phyloP scores from a whole-genome alignment of 2,797 vertebrate genomes.

The Enteromius viviparus region DNA sequence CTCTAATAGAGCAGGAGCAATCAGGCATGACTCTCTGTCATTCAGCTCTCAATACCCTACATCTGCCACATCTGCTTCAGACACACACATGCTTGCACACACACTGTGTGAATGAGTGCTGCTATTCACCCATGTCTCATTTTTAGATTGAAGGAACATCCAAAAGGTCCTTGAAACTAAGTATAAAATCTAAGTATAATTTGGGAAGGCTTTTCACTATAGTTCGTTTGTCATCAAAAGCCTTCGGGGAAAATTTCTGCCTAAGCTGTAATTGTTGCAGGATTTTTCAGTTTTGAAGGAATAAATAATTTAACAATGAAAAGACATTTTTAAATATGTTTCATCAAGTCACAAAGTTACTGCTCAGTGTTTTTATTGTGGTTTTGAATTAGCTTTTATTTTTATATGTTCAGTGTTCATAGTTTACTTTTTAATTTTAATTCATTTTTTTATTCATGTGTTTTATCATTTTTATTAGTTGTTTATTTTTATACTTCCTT shows the following conservation, averaged over 20 bases:
- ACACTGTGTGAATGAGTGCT: constrained; percentile 18
- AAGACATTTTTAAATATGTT: too few relatives aligned
- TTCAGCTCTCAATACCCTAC: constrained; percentile 39
- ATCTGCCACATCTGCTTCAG: constrained; percentile 38
- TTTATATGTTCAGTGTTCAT: not conserved
- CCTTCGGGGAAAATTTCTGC: not conserved
- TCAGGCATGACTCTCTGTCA: constrained; percentile 48
- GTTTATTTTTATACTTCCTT: not conserved
- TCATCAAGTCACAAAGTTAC: too few relatives aligned
- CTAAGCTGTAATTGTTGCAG: constrained; percentile 6
- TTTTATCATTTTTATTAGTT: not conserved
- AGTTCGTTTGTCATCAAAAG: not conserved
- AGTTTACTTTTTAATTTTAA: not conserved
- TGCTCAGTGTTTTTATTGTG: too few relatives aligned
- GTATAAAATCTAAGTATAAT: not conserved
- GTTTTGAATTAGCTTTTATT: not conserved
- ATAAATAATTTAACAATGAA: not conserved
- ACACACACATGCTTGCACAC: constrained; percentile 13
- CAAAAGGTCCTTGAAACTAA: constrained; percentile 47
- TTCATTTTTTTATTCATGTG: not conserved
- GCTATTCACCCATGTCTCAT: constrained; percentile 32
- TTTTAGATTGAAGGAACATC: constrained; percentile 36
- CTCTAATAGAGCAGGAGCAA: constrained; percentile 48
- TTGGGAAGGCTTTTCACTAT: not conserved
- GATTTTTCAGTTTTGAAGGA: not conserved